Conservation (phyloP, 35 echinoderm and acorn worm species). For the Hemicentrotus pulcherrimus region DNA sequence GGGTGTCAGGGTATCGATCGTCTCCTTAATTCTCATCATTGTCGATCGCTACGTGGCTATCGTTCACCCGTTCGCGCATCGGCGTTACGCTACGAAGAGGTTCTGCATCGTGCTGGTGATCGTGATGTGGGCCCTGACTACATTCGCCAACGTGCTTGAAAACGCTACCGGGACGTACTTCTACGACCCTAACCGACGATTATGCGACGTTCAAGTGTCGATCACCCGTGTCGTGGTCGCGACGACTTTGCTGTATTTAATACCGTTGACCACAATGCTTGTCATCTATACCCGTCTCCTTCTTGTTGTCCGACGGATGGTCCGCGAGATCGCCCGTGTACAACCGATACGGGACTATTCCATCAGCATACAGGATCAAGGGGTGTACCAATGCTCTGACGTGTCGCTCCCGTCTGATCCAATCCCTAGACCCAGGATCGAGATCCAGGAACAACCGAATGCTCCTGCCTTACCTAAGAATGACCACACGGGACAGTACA, state of each 20-base stretch:
- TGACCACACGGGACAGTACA: constrained; percentile 13
- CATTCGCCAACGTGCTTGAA: neutral
- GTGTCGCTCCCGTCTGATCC: neutral
- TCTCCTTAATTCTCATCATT: constrained; percentile 26
- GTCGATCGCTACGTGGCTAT: constrained; percentile 48
- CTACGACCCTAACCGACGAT: neutral
- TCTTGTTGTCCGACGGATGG: neutral
- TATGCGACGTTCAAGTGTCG: neutral
- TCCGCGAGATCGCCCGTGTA: neutral
- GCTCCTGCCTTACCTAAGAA: neutral
- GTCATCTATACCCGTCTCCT: constrained; percentile 21
- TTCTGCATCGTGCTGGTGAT: neutral
- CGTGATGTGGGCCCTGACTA: neutral
- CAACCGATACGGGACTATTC: neutral
- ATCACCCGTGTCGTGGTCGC: neutral
- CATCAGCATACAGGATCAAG: neutral
- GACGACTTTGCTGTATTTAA: neutral
- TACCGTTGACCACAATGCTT: constrained; percentile 9
- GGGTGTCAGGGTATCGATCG: neutral
- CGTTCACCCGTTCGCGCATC: neutral
- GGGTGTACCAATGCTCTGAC: neutral
- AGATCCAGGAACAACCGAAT: neutral
- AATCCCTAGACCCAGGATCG: neutral
- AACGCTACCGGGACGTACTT: constrained; percentile 13
- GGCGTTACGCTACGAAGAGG: neutral